Conservation (phyloP, 2,797 vertebrate genomes). For the Psittacula echo region DNA sequence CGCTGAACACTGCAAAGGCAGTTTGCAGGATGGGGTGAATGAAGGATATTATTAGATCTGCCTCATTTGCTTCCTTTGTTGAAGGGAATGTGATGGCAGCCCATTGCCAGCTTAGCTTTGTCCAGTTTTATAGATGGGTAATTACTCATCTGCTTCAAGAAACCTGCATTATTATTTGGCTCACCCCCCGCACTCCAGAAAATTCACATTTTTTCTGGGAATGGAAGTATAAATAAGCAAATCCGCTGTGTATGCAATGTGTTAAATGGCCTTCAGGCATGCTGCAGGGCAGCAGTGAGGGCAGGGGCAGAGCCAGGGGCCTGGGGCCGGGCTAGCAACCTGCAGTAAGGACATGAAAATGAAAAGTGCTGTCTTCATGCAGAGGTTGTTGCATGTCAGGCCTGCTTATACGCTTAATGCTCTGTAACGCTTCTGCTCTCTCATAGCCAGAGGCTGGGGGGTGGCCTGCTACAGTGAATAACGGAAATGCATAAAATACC, state of each 20-base stretch:
- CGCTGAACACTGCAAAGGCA: background rate
- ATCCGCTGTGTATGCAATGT: accelerated
- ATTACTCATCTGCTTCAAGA: background rate
- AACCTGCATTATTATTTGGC: background rate
- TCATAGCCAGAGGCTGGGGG: background rate
- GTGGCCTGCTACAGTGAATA: background rate
- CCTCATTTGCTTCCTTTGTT: background rate
- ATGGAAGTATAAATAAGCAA: background rate
- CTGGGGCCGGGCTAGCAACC: background rate
- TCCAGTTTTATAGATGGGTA: background rate
- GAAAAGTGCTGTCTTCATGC: background rate
- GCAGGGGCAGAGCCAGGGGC: background rate
- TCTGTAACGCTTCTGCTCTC: background rate
- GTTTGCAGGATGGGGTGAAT: background rate
- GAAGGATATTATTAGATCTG: background rate
- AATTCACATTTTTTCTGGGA: background rate
- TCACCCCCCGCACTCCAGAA: background rate
- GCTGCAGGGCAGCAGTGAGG: background rate
- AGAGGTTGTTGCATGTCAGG: background rate
- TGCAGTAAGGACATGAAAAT: background rate
- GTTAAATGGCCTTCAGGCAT: background rate
- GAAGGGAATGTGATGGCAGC: background rate
- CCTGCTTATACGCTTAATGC: background rate
- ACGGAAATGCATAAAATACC: background rate
- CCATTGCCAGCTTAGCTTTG: background rate